Base-by-base conservation (phyloP, 2,888 invertebrate genomes). In the Mayetiola destructor region DNA sequence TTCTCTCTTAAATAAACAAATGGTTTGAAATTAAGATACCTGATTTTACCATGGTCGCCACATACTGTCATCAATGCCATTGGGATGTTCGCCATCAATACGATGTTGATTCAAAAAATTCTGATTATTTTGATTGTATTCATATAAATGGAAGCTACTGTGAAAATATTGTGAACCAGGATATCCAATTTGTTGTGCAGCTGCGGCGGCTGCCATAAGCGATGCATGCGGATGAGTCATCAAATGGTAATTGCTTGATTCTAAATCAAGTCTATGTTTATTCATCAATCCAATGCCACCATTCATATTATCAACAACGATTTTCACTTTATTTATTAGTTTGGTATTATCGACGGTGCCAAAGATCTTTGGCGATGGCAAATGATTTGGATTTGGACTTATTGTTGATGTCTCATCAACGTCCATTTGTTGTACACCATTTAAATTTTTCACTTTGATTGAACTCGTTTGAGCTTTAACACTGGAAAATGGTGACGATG, bases 1-100 rank as follows among this genome's bases (percentile, higher is more conserved):
- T n/a, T n/a, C n/a, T n/a, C n/a, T n/a, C n/a, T n/a, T n/a, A n/a
- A n/a, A n/a, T n/a, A n/a, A n/a, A n/a, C n/a, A n/a, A n/a, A n/a
- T n/a, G n/a, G n/a, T n/a, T n/a, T 37, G 14, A 39, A 39, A 35
- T 35, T 14, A 9, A 35, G 9, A 9, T 10, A n/a, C n/a, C n/a
- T n/a, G n/a, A 52, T 55, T 42, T 59, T 68, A 77, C 77, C 77
- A 77, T 56, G 77, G 77, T 59, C 77, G 68, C 77, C 77, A 77
- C 76, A 77, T 73, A 64, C 67, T 75, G 62, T 74, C 73, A 61
- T 73, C 71, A 59, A 67, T 65, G 30, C 12, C 23, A 56, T 40
- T 56, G 18, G 23, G 40, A 56, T 56, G 39, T 18, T 58, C 53
- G 3, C 55, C 56, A 55, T 60, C 57, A 27, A 48, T 27, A 20